Evolutionary conservation across 2,797 vertebrate genomes (phyloP).

Genomic region (Vespertilio murinus): DNA sequence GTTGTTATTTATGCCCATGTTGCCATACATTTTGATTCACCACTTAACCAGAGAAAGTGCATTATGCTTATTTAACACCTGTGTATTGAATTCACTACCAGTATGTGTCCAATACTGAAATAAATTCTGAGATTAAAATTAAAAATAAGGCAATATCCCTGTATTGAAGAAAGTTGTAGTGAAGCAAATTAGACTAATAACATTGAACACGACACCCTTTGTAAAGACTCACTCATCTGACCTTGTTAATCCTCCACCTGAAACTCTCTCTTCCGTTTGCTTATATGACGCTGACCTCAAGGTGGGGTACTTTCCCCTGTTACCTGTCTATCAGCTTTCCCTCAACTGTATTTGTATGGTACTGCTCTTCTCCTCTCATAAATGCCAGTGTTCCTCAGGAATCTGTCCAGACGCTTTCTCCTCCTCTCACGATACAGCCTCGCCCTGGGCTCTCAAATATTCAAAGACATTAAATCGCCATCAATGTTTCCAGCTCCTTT

Average conservation of each 20-base stretch:
- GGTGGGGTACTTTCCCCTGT: not conserved
- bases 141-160: not conserved
- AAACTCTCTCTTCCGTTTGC: not conserved
- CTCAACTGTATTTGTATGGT: not conserved
- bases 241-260: not conserved
- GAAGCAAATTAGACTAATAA: not conserved
- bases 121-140: not conserved
- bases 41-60: not conserved
- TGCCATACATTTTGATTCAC: not conserved
- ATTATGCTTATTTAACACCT: not conserved
- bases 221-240: not conserved
- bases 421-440: not conserved
- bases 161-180: not conserved
- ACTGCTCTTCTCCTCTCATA: not conserved
- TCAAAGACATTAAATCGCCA: not conserved
- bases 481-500: not conserved
- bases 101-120: not conserved
- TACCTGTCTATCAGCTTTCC: not conserved
- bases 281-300: not conserved
- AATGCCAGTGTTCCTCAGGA: not conserved
- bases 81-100: not conserved
- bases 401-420: not conserved
- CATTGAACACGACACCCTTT: not conserved
- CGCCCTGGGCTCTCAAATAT: not conserved
- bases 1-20: not conserved